Evolutionary conservation across 2,888 invertebrate species (phyloP).

Genomic region (Cryptus armator): DNA sequence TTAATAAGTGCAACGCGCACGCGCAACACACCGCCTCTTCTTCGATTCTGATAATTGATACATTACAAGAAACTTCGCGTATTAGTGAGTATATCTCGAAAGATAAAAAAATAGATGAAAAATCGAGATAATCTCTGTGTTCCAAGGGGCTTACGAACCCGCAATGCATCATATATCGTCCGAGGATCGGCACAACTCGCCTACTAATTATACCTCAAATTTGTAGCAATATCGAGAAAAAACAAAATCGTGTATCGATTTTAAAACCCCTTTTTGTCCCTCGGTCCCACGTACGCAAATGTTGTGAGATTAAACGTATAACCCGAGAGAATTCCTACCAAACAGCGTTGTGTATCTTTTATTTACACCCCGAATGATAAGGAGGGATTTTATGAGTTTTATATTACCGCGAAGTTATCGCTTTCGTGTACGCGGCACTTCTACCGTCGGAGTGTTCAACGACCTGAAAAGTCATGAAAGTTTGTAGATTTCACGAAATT

Average conservation of each 20-base stretch:
- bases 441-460: too few relatives aligned
- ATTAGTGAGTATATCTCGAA: slow-evolving; percentile 41
- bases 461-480: too few relatives aligned
- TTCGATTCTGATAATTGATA: slow-evolving; percentile 21
- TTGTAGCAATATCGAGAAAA: slow-evolving; percentile 57
- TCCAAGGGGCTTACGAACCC: slow-evolving; percentile 24
- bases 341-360: background rate
- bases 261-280: background rate
- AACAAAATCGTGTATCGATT: background rate
- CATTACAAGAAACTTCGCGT: slow-evolving; percentile 17
- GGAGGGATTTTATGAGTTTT: background rate
- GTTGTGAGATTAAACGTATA: slow-evolving; percentile 19
- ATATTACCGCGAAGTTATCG: background rate
- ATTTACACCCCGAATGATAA: slow-evolving; percentile 10
- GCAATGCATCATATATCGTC: background rate
- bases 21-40: slow-evolving; percentile 18
- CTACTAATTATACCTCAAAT: slow-evolving; percentile 56
- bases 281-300: background rate
- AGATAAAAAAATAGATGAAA: slow-evolving; percentile 32
- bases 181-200: background rate
- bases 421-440: background rate
- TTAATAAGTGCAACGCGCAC: background rate
- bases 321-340: background rate
- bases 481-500: too few relatives aligned
- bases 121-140: slow-evolving; percentile 54